phyloP scores from a whole-genome alignment of 2,888 invertebrate species.

The Esperia sulphurella region DNA sequence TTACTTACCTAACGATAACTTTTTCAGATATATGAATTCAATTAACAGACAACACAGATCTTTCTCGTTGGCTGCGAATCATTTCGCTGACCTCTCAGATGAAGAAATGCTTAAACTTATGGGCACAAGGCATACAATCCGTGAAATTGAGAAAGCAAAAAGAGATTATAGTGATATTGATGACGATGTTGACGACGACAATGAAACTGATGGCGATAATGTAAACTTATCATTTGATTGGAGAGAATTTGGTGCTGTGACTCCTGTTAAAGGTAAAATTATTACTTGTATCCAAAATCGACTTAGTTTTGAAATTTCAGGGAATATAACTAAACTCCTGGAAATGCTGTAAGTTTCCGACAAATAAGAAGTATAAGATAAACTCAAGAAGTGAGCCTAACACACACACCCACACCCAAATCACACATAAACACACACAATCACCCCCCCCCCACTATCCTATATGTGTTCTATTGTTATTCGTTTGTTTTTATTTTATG shows the following conservation, averaged over 20 bases:
- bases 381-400: too few relatives aligned
- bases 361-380: too few relatives aligned
- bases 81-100: slow-evolving; percentile 13
- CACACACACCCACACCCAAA: too few relatives aligned
- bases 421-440: too few relatives aligned
- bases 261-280: slow-evolving; percentile 15
- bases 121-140: slow-evolving; percentile 2
- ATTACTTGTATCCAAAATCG: too few relatives aligned
- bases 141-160: slow-evolving; percentile 1
- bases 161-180: slow-evolving; percentile 1
- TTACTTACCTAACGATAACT: background rate
- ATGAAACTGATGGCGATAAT: background rate
- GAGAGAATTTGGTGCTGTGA: slow-evolving; percentile 13
- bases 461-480: too few relatives aligned
- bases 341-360: too few relatives aligned
- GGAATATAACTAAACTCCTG: too few relatives aligned
- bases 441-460: too few relatives aligned
- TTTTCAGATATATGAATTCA: slow-evolving; percentile 16
- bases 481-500: too few relatives aligned
- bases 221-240: slow-evolving; percentile 13
- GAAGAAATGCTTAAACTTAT: slow-evolving; percentile 9
- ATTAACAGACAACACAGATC: slow-evolving; percentile 12
- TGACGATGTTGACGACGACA: slow-evolving; percentile 3
- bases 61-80: slow-evolving; percentile 13
- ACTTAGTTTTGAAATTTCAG: too few relatives aligned